Evolutionary conservation across 2,888 invertebrate genomes (phyloP), one percentile per base, ranked within the genome.

Genomic region (Gari tellinella): DNA sequence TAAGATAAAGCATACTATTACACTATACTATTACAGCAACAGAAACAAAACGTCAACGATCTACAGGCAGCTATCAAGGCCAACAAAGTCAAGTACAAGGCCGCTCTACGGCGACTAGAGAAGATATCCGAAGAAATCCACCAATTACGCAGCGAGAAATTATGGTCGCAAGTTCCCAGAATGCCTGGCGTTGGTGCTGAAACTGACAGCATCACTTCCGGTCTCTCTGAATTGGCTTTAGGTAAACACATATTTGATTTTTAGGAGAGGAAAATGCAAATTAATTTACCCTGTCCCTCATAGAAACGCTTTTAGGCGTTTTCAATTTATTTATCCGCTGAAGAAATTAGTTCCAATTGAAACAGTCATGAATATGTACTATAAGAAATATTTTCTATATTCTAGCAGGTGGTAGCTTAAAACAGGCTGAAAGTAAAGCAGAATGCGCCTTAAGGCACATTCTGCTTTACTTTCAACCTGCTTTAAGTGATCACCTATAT

Each of bases 101-200:
- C 94, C 74, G 96, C 97, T 0, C 93, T 98, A 49, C 95, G 95
- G 81, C 95, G 95, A 78, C 93, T 98, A 31, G 98, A 98, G 91
- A 95, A 95, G 83, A 98, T 98, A 73, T 97, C 97, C 10, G 97
- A 97, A 92, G 97, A 97, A 89, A 97, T 91, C 26, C 91, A 90
- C 64, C 82, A 86, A 60, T 63, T 73, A 21, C 81, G 90, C 14
- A 74, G 72, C 15, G 75, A 75, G n/a, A 83, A 81, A 52, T 52
- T 86, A n/a, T 66, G 90, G 62, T 81, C 90, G 12, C 93, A 93
- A 73, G 93, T 94, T 21, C 94, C 94, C 2, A 89, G 95, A 76
- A 95, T 95, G 86, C 96, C 96, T 0, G 96, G 96, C 0, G 96
- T 96, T 0, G 96, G 96, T 0, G 95, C 96, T 0, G 96, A 96